These are phyloP conservation scores for Telenomus remus DNA, from an alignment of 1,140 invertebrate species.

Conservation along the genomic window DNA sequence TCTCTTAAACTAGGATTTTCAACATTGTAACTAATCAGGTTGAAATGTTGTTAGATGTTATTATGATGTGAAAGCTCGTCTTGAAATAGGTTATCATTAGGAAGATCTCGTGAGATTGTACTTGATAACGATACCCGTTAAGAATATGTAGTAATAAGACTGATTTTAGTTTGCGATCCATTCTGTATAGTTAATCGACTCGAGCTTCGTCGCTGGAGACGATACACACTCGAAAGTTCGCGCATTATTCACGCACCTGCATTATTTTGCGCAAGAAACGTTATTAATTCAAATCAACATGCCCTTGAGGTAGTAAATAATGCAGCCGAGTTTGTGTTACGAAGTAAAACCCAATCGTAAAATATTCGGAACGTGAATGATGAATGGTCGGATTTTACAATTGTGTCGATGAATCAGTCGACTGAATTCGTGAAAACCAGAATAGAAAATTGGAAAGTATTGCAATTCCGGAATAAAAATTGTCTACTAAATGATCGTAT, in stretches of 20 bases:
- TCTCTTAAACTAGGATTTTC: no score
- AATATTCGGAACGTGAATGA: conserved; percentile 26
- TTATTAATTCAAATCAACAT: conserved; percentile 50
- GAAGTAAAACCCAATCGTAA: conserved; percentile 39
- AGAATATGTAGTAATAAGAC: conserved; percentile 52
- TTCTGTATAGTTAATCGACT: conserved; percentile 50
- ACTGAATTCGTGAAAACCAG: no score
- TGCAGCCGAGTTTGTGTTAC: conserved; percentile 30
- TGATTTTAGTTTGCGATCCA: conserved; percentile 54
- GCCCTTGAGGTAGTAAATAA: conserved; percentile 44
- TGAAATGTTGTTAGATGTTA: no score
- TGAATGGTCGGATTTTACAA: conserved; percentile 26
- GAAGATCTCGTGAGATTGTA: conserved; percentile 49
- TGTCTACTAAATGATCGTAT: no score
- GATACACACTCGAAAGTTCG: conserved; percentile 43
- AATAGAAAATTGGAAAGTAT: no score
- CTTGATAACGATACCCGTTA: conserved; percentile 54
- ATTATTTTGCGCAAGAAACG: conserved; percentile 35
- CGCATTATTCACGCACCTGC: conserved; percentile 50
- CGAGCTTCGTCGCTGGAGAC: conserved; percentile 34
- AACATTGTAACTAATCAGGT: no score
- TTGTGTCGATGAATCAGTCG: background rate
- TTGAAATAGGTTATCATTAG: no score
- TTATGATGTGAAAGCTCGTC: no score
- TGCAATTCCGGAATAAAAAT: background rate